A percentile compares a stretch with the other conserved stretches of the same genome.
Evolutionary conservation across 2,888 invertebrate species (phyloP).

Genomic region (Hypomecis atomaria): DNA sequence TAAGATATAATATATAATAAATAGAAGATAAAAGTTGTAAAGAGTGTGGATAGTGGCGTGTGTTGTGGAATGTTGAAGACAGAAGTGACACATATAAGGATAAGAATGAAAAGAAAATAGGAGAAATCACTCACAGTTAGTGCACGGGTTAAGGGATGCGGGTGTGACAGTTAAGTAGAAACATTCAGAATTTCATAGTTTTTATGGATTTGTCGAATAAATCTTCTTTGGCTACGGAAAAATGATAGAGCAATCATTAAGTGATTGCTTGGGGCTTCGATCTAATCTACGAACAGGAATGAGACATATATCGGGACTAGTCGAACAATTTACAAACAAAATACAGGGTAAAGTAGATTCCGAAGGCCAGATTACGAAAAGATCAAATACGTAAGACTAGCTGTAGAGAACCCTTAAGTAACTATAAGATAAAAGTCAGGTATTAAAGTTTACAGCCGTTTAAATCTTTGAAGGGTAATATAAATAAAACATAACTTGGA

Average conservation of each 20-base stretch:
- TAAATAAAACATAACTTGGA: conserved; percentile 47
- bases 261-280: conserved; percentile 57
- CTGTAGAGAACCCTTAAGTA: conserved; percentile 21
- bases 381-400: conserved; percentile 33
- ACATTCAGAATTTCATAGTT: conserved; percentile 75
- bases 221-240: conserved; percentile 77
- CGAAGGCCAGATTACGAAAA: conserved; percentile 43
- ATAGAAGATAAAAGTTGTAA: conserved; percentile 77
- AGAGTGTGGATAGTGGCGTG: conserved; percentile 81
- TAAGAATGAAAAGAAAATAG: conserved; percentile 73
- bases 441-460: conserved; percentile 31
- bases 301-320: conserved; percentile 43
- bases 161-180: conserved; percentile 80
- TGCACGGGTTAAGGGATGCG: conserved; percentile 81
- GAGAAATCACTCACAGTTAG: conserved; percentile 83
- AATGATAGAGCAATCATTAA: conserved; percentile 71
- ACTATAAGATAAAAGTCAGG: conserved; percentile 32
- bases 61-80: conserved; percentile 74
- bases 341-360: conserved; percentile 33
- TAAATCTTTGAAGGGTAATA: conserved; percentile 32
- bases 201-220: conserved; percentile 71
- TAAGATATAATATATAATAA: conserved; percentile 56
- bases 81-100: conserved; percentile 73
- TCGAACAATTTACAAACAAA: conserved; percentile 40
- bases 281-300: conserved; percentile 48